phyloP scores from a whole-genome alignment of 2,113 vertebrate species.

The Channa maculata region DNA sequence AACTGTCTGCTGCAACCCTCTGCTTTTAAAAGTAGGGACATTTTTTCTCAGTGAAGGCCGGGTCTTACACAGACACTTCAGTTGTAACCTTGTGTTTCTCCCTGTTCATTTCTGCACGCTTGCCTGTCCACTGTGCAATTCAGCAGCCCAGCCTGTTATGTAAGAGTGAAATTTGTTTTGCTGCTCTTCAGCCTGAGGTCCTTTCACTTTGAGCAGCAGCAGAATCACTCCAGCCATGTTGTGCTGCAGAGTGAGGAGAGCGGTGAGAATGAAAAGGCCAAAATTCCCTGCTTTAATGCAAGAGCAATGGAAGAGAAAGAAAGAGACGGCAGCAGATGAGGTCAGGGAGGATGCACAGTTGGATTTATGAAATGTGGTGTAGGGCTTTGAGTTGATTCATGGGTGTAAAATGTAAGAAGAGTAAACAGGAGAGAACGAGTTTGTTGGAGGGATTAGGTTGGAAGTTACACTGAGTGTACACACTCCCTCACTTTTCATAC shows the following conservation, averaged over 20 bases:
- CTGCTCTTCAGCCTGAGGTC: slow-evolving; percentile 67
- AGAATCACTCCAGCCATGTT: slow-evolving; percentile 50
- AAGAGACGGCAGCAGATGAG: slow-evolving; percentile 15
- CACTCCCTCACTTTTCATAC: no score
- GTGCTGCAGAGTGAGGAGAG: slow-evolving; percentile 34
- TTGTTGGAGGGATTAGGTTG: slow-evolving; percentile 3
- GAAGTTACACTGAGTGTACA: slow-evolving; percentile 13
- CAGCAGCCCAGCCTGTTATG: slow-evolving; percentile 59
- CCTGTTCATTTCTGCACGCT: slow-evolving; percentile 22
- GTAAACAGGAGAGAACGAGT: neutral
- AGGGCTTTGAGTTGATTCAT: neutral
- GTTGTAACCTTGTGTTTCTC: slow-evolving; percentile 2
- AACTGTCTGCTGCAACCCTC: neutral
- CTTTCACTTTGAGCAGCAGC: slow-evolving; percentile 48
- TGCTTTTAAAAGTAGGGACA: neutral
- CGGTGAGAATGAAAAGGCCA: slow-evolving; percentile 68
- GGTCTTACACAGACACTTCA: slow-evolving; percentile 1
- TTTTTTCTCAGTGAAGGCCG: no score
- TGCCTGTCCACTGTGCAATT: slow-evolving; percentile 40
- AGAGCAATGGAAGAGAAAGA: slow-evolving; percentile 28
- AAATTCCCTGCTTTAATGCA: slow-evolving; percentile 34
- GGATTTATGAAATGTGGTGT: slow-evolving; percentile 33
- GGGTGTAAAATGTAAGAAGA: neutral
- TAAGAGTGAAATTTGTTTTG: slow-evolving; percentile 73
- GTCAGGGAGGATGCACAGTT: neutral